Conservation (phyloP, 2,113 vertebrate genomes). For the Brevimyrus niger region DNA sequence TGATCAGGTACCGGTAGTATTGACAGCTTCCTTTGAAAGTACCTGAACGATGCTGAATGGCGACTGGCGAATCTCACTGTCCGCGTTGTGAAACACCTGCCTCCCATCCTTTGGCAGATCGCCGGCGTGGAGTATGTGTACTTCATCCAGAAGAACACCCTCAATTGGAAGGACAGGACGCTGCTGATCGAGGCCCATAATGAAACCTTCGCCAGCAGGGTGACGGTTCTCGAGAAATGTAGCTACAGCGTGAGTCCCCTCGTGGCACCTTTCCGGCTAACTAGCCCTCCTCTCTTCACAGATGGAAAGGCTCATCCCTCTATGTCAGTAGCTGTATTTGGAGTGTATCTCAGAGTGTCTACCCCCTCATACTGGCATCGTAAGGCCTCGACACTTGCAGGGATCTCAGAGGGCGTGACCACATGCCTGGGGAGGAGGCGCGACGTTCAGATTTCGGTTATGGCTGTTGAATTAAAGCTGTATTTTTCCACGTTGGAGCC, state of each 20-base stretch:
- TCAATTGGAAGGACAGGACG: conserved; percentile 71
- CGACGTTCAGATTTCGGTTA: neutral
- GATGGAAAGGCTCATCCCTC: neutral
- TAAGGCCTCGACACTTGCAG: neutral
- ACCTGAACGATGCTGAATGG: neutral
- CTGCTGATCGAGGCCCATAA: conserved; percentile 70
- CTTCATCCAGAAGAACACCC: conserved; percentile 70
- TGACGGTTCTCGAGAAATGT: conserved; percentile 65
- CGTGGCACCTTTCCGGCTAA: neutral
- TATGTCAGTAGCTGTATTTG: neutral
- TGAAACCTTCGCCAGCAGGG: conserved; percentile 68
- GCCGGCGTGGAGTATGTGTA: conserved; percentile 69
- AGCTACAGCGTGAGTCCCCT: conserved; percentile 63
- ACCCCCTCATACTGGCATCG: neutral
- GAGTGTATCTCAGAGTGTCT: neutral
- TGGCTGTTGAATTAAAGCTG: neutral
- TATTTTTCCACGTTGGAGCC: neutral
- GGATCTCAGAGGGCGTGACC: neutral
- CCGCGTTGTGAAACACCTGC: neutral
- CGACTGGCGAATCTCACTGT: neutral
- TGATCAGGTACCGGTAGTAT: neutral
- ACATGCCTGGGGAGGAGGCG: neutral
- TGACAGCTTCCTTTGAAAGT: neutral
- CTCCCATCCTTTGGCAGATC: conserved; percentile 49
- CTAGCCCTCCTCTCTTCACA: neutral